Base-by-base conservation (phyloP, 1,140 invertebrate genomes). In the Drosophila lacertosa region DNA sequence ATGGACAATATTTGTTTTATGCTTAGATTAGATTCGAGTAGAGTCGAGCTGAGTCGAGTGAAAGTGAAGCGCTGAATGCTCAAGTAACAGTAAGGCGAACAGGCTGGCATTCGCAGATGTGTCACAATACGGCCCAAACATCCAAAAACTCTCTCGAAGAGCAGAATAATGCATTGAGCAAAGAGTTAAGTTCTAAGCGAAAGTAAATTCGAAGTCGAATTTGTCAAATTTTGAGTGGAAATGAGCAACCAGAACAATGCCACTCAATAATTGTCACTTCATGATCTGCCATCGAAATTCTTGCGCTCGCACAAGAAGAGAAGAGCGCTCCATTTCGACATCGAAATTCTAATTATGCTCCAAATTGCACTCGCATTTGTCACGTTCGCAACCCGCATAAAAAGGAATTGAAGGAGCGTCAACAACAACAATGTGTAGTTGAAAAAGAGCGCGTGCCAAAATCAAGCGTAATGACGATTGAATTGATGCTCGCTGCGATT, bases 21-120 rank as follows among this genome's bases (percentile, higher is more conserved):
- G 55, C 33, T 37, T 5, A 37, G 44, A 74, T 50, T 69, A 35
- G 57, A 55, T 18, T 15, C 35, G 32, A 37, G 13, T 7, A 32
- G 18, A 74, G 55, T 45, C 26, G 26, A 7, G 6, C 2, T 7
- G 1, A 29, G 13, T 4, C 32, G 18, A 74, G 62, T 45, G 47
- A 75, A 75, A 75, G 73, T 72, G 39, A 40, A 53, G 42, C 42
- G 22, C 1, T n/a, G 18, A 40, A 13, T 45, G 42, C n/a, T 20
- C 20, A 13, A 24, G n/a, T 13, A 53, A 53, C 20, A 16, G 29
- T 20, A 18, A 16, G 7, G 29, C 26, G 40, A 15, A 20, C 29
- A 18, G 15, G 35, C 35, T 51, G 13, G 32, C 6, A 37, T 37
- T 51, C 13, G 48, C 35, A 2, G 51, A 15, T 20, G 40, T 9